Conservation (phyloP, 2,113 vertebrate genomes). For the Petaurus breviceps region DNA sequence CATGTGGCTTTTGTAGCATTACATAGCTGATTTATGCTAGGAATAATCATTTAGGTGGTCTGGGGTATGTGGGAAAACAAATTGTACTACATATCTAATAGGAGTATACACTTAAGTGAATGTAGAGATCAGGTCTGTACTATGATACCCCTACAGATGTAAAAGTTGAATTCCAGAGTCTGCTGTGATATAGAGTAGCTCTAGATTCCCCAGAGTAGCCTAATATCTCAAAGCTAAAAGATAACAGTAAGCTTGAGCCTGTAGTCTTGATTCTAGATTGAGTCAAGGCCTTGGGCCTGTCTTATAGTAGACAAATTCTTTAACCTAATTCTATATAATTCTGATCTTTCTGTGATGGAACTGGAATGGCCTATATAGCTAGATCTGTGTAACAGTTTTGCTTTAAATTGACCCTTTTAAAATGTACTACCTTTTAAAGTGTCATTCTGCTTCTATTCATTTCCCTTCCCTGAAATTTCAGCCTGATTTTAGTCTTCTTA, state of each 20-base stretch:
- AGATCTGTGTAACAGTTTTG: background rate
- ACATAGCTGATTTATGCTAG: slow-evolving; percentile 9
- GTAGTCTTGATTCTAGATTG: background rate
- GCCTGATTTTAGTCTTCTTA: slow-evolving; percentile 10
- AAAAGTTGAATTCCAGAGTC: background rate
- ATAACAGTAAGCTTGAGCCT: background rate
- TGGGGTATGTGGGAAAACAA: background rate
- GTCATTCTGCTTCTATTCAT: slow-evolving; percentile 25
- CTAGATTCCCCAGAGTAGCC: background rate
- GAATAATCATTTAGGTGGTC: slow-evolving; percentile 17
- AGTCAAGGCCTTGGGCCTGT: background rate
- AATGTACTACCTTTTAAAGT: background rate
- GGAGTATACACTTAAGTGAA: background rate
- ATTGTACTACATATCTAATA: background rate
- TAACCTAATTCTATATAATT: background rate
- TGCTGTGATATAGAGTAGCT: background rate
- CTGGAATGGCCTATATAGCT: background rate
- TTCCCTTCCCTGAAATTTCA: slow-evolving; percentile 12
- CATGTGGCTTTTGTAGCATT: background rate
- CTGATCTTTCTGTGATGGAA: background rate
- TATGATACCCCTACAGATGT: background rate
- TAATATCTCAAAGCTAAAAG: background rate
- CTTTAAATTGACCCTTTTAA: slow-evolving; percentile 39
- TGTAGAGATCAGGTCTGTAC: background rate
- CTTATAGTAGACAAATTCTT: background rate